Evolutionary conservation across 2,113 vertebrate genomes (phyloP).

Genomic region (Atherinomorus stipes): DNA sequence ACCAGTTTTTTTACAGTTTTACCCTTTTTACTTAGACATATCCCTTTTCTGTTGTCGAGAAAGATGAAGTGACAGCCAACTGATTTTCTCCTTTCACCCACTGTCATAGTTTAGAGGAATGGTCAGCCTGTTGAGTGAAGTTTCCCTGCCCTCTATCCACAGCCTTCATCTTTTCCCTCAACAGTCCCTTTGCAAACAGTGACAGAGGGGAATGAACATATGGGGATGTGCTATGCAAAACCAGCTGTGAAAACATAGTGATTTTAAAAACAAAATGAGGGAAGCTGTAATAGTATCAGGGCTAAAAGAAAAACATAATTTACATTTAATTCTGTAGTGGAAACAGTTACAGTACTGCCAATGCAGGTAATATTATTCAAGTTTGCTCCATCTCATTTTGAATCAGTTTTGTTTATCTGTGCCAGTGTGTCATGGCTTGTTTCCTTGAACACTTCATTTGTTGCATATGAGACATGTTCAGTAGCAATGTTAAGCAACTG

Average conservation of each 20-base stretch:
- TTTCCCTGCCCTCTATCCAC: background rate
- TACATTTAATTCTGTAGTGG: background rate
- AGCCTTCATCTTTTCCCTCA: background rate
- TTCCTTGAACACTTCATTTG: background rate
- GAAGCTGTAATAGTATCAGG: slow-evolving; percentile 14
- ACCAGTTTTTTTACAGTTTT: background rate
- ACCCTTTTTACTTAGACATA: background rate
- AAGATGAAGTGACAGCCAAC: slow-evolving; percentile 19
- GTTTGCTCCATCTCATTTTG: background rate
- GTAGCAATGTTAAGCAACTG: no score
- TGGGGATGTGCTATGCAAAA: slow-evolving; percentile 29
- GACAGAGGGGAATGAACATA: slow-evolving; percentile 12
- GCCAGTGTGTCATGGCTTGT: slow-evolving; percentile 1
- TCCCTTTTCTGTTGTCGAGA: background rate
- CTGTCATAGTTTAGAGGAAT: slow-evolving; percentile 1
- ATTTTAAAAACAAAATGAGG: slow-evolving; percentile 3
- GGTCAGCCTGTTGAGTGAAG: background rate
- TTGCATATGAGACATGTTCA: slow-evolving; percentile 8
- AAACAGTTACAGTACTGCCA: slow-evolving; percentile 6
- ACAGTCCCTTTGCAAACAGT: slow-evolving; percentile 45
- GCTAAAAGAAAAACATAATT: background rate
- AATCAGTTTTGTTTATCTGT: slow-evolving; percentile 61
- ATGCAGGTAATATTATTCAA: background rate
- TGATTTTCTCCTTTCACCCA: background rate
- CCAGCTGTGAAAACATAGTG: slow-evolving; percentile 74